A percentile compares a stretch with the other conserved stretches of the same genome.
Conservation (phyloP, 2,888 invertebrate genomes). For the Drosophila kambysellisi region DNA sequence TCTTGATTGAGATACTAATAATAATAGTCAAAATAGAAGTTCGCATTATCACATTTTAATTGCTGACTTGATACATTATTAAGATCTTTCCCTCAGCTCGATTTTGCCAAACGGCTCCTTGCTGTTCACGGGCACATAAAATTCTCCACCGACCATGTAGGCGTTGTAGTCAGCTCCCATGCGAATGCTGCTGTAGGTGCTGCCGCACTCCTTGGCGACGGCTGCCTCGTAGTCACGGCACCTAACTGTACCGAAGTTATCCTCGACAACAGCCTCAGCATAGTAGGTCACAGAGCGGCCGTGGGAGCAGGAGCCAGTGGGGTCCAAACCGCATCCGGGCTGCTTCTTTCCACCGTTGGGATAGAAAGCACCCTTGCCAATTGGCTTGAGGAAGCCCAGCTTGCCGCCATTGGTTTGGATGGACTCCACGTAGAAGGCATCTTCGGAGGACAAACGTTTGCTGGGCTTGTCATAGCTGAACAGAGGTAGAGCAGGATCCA, state of each 20-base stretch:
- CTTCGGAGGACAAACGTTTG: constrained; percentile 70
- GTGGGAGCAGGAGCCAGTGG: constrained; percentile 85
- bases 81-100: background rate
- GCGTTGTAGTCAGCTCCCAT: constrained; percentile 77
- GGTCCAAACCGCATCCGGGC: constrained; percentile 85
- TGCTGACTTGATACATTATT: constrained; percentile 17
- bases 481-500: constrained; percentile 83
- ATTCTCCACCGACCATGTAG: constrained; percentile 78
- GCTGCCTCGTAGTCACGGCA: constrained; percentile 73
- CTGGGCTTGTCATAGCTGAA: constrained; percentile 68
- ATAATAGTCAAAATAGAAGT: background rate
- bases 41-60: constrained; percentile 6
- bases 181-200: constrained; percentile 62
- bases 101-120: constrained; percentile 76
- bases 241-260: constrained; percentile 78
- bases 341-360: constrained; percentile 86
- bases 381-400: constrained; percentile 82
- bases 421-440: constrained; percentile 83
- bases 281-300: constrained; percentile 84
- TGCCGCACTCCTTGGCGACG: constrained; percentile 68
- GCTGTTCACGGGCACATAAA: constrained; percentile 79
- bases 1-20: constrained; percentile 36
- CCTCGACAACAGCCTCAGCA: constrained; percentile 84
- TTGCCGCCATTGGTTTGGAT: constrained; percentile 83
- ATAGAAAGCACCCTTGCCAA: constrained; percentile 86